Percentiles rank a stretch among this genome's conserved stretches.
Conservation (phyloP, 35 echinoderm and acorn worm species). For the Hemicentrotus pulcherrimus region DNA sequence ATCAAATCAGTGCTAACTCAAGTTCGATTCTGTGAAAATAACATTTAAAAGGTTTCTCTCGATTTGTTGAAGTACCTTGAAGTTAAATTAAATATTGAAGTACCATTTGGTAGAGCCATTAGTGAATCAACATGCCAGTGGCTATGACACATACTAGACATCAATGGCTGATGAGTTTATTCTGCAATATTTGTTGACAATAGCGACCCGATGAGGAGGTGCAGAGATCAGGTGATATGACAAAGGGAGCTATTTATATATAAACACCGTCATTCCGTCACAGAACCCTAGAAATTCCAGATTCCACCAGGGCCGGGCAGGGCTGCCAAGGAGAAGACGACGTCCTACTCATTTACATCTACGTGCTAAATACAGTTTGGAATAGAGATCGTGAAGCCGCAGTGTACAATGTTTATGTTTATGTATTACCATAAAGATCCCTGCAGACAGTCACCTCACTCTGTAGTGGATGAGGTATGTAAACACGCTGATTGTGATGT, state of each 20-base stretch:
- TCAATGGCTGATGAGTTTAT: neutral
- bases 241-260: neutral
- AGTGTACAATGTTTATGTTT: conserved; percentile 12
- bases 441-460: neutral
- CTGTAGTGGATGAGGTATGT: neutral
- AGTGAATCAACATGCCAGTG: neutral
- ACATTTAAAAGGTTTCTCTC: too few species aligned
- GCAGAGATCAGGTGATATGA: neutral
- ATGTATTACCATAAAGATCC: neutral
- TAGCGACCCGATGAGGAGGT: neutral
- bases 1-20: too few species aligned
- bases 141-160: neutral
- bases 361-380: conserved; percentile 17
- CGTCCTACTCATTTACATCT: neutral
- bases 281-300: neutral
- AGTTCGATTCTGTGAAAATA: too few species aligned
- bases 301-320: neutral
- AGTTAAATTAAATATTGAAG: too few species aligned
- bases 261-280: neutral
- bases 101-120: neutral
- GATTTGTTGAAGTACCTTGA: too few species aligned
- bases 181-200: neutral
- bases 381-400: neutral
- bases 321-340: neutral
- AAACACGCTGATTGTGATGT: neutral